These are phyloP conservation scores for Narcine bancroftii DNA, from an alignment of 2,113 vertebrate genomes.

Conservation along the genomic window DNA sequence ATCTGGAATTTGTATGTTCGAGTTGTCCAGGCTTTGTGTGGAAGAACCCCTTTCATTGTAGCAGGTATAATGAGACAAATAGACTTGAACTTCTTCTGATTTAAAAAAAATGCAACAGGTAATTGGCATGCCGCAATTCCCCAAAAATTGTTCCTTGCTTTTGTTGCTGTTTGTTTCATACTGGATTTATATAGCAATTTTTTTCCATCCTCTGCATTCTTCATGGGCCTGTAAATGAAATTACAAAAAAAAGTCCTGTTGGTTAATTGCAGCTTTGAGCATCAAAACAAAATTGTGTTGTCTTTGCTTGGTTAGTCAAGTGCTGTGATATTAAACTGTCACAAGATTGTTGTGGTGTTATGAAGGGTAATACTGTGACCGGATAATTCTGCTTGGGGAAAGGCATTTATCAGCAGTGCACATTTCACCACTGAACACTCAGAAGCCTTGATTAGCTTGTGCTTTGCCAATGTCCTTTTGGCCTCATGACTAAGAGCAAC, in stretches of 20 bases:
- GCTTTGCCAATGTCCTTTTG: conserved; percentile 36
- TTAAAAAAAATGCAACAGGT: too few relatives aligned
- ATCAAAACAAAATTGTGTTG: conserved; percentile 60
- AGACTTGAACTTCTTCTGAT: too few relatives aligned
- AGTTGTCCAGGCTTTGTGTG: too few relatives aligned
- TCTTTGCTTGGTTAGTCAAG: conserved; percentile 61
- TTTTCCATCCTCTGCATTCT: too few relatives aligned
- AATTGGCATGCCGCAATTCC: too few relatives aligned
- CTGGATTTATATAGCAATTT: not conserved
- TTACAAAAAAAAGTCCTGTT: not conserved
- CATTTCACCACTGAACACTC: not conserved
- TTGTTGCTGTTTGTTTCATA: not conserved
- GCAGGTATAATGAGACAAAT: too few relatives aligned
- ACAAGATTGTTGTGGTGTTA: conserved; percentile 50
- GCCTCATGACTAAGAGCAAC: not conserved
- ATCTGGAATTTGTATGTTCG: too few relatives aligned
- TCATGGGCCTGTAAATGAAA: not conserved
- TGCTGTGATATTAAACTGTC: conserved; percentile 54
- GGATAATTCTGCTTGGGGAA: not conserved
- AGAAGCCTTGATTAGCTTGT: not conserved
- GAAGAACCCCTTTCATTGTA: too few relatives aligned
- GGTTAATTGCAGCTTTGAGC: conserved; percentile 49
- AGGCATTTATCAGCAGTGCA: not conserved
- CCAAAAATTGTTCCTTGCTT: not conserved
- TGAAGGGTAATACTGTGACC: conserved; percentile 53